Conservation (phyloP, 2,113 vertebrate species). For the Ciconia maguari region DNA sequence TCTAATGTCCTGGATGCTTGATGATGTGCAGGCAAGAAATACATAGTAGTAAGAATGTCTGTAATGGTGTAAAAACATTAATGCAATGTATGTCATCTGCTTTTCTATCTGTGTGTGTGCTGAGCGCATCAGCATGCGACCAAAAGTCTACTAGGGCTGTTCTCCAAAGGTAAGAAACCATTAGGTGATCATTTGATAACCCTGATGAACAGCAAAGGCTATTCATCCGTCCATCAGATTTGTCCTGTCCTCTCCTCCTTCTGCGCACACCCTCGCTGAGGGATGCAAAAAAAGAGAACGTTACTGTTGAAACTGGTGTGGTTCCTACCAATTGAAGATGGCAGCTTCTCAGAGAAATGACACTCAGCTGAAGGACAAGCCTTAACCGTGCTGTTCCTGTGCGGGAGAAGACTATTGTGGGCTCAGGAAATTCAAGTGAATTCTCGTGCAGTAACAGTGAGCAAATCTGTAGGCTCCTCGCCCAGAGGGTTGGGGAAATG, state of each 20-base stretch:
- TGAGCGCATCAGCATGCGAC: background rate
- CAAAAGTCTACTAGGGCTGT: background rate
- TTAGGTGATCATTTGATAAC: too few relatives aligned
- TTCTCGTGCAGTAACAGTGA: fast-evolving
- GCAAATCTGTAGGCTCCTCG: background rate
- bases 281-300: fast-evolving
- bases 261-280: fast-evolving
- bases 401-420: background rate
- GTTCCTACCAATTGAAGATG: background rate
- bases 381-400: background rate
- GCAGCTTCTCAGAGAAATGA: background rate
- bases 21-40: background rate
- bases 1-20: background rate
- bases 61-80: background rate
- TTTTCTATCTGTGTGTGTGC: background rate
- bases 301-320: background rate
- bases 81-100: background rate
- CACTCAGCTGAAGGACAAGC: background rate
- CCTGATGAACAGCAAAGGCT: background rate
- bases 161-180: background rate
- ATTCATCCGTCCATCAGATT: background rate
- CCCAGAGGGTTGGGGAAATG: background rate
- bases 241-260: background rate
- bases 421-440: background rate
- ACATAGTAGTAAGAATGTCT: background rate